These are phyloP conservation scores for Drosophila teissieri DNA, from an alignment of 1,140 invertebrate species.

Conservation along the genomic window DNA sequence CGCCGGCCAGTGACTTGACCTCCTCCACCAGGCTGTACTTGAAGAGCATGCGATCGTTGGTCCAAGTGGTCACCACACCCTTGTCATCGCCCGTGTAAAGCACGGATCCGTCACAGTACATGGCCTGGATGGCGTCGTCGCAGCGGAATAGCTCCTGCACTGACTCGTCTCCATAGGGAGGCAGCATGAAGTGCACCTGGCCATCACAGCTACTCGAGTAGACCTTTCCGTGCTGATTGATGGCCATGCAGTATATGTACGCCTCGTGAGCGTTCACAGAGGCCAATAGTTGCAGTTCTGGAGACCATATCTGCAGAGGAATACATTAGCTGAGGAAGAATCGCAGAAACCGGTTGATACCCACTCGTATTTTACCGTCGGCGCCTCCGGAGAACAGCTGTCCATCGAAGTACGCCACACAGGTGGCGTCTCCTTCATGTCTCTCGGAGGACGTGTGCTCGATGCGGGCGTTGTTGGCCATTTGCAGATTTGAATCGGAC, in stretches of 20 bases:
- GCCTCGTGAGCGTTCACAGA: conserved; percentile 71
- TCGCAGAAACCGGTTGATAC: conserved; percentile 24
- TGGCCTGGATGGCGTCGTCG: conserved; percentile 76
- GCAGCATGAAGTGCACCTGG: conserved; percentile 69
- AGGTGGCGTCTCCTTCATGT: conserved; percentile 80
- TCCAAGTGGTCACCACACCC: conserved; percentile 80
- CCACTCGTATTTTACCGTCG: conserved; percentile 84
- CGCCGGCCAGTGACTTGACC: conserved; percentile 77
- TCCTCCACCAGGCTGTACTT: conserved; percentile 83
- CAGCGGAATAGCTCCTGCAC: conserved; percentile 72
- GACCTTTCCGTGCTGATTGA: conserved; percentile 74
- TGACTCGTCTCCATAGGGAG: conserved; percentile 57
- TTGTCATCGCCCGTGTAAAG: conserved; percentile 83
- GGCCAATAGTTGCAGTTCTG: conserved; percentile 55
- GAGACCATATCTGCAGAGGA: conserved; percentile 59
- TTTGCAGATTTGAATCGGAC: conserved; percentile 40
- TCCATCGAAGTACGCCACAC: conserved; percentile 60
- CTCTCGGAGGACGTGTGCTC: conserved; percentile 66
- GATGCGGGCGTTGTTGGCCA: conserved; percentile 59
- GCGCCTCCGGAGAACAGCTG: conserved; percentile 83
- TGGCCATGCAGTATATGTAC: conserved; percentile 78
- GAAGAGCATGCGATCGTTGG: conserved; percentile 78
- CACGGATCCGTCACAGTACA: conserved; percentile 71
- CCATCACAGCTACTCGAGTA: conserved; percentile 84
- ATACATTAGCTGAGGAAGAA: neutral